Evolutionary conservation across 2,113 vertebrate species (phyloP).

Genomic region (Balaeniceps rex): DNA sequence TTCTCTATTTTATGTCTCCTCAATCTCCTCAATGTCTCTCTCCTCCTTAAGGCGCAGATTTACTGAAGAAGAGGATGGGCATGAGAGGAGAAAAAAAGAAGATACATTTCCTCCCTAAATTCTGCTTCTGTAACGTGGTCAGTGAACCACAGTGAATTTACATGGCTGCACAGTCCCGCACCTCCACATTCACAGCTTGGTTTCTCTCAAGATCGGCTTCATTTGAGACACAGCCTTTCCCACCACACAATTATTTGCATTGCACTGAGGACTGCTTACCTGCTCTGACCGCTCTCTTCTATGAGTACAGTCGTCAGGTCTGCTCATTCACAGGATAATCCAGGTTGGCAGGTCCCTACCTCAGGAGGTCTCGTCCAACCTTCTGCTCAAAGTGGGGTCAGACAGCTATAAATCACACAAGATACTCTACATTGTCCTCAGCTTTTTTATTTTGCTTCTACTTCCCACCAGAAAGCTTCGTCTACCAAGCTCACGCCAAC

Average conservation of each 20-base stretch:
- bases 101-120: not conserved
- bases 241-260: not conserved
- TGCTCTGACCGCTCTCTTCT: not conserved
- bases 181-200: not conserved
- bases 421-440: fast-evolving
- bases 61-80: not conserved
- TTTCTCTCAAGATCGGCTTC: not conserved
- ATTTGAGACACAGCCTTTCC: not conserved
- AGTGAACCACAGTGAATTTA: not conserved
- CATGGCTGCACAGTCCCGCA: not conserved
- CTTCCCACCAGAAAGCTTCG: not conserved
- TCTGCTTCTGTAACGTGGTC: not conserved
- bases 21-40: too few species aligned
- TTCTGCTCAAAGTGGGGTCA: not conserved
- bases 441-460: not conserved
- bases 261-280: not conserved
- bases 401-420: not conserved
- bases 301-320: fast-evolving
- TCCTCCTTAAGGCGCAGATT: not conserved
- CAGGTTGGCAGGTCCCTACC: not conserved
- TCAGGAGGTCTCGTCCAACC: not conserved
- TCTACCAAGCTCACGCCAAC: not conserved
- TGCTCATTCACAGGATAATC: not conserved
- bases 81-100: not conserved
- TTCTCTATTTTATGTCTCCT: not conserved